Conservation (phyloP, 2,888 invertebrate species). For the Drosophila setosimentum region DNA sequence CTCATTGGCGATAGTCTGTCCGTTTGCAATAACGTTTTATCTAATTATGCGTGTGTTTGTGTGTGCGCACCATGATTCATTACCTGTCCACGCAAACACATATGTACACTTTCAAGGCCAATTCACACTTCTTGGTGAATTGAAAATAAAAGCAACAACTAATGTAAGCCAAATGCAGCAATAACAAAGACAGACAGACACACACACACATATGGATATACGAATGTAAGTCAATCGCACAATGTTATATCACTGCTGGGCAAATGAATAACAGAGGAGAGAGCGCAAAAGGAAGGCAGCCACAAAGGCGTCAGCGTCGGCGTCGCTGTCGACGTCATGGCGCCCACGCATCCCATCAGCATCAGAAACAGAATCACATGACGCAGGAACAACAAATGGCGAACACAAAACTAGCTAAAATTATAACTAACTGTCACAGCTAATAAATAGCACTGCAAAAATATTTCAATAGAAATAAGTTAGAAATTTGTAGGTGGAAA, state of each 20-base stretch:
- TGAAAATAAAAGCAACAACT: constrained; percentile 20
- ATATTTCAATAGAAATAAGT: constrained; percentile 2
- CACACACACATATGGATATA: neutral
- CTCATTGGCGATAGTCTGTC: constrained; percentile 33
- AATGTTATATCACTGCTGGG: constrained; percentile 45
- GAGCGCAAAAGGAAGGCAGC: constrained; percentile 32
- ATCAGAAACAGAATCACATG: constrained; percentile 59
- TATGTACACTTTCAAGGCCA: constrained; percentile 41
- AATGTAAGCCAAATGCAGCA: constrained; percentile 22
- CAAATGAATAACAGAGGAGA: constrained; percentile 5
- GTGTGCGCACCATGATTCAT: constrained; percentile 27
- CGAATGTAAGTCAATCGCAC: constrained; percentile 4
- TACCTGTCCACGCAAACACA: neutral
- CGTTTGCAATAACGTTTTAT: constrained; percentile 10
- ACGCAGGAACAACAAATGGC: constrained; percentile 55
- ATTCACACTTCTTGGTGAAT: constrained; percentile 33
- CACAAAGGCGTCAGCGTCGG: constrained; percentile 39
- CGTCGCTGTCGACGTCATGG: constrained; percentile 67
- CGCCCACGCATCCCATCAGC: constrained; percentile 65
- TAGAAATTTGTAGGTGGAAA: constrained; percentile 50
- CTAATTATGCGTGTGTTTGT: constrained; percentile 1
- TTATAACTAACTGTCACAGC: constrained; percentile 51
- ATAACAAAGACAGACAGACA: neutral
- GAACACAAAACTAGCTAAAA: constrained; percentile 29
- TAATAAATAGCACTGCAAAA: constrained; percentile 32